Conservation (phyloP, 2,113 vertebrate species). For the Agapornis roseicollis region DNA sequence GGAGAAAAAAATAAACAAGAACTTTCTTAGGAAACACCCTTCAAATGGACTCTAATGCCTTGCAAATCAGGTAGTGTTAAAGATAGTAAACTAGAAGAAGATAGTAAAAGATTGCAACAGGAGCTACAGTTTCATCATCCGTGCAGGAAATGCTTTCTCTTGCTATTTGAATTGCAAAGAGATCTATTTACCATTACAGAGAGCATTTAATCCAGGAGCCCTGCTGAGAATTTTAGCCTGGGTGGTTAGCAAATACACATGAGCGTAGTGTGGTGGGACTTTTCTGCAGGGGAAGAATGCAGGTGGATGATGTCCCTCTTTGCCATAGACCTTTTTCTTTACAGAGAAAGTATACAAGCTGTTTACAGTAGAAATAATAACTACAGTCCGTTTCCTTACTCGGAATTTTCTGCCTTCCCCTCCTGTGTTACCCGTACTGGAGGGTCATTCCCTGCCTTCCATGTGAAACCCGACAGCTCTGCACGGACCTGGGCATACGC, state of each 20-base stretch:
- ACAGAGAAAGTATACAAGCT: fast-evolving
- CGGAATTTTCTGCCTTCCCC: background rate
- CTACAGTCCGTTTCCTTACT: fast-evolving
- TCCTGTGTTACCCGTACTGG: fast-evolving
- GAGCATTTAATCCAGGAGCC: background rate
- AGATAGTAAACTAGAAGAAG: background rate
- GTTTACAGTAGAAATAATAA: fast-evolving
- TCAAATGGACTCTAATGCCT: background rate
- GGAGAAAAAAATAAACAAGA: background rate
- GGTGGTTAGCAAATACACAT: background rate
- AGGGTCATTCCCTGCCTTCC: background rate
- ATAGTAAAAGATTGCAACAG: background rate
- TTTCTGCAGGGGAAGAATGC: background rate
- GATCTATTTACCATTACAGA: background rate
- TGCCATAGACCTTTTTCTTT: fast-evolving
- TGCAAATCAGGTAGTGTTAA: background rate
- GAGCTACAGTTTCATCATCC: background rate
- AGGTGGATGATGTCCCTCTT: background rate
- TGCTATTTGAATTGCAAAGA: background rate
- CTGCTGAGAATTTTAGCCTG: background rate
- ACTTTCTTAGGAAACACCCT: background rate
- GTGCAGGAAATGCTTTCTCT: background rate
- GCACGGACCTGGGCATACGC: fast-evolving
- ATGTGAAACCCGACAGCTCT: fast-evolving
- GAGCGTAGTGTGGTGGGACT: background rate